Evolutionary conservation across 2,888 invertebrate species (phyloP), one percentile per base, ranked within the genome.

Genomic region (Flabesymbios commensalis): DNA sequence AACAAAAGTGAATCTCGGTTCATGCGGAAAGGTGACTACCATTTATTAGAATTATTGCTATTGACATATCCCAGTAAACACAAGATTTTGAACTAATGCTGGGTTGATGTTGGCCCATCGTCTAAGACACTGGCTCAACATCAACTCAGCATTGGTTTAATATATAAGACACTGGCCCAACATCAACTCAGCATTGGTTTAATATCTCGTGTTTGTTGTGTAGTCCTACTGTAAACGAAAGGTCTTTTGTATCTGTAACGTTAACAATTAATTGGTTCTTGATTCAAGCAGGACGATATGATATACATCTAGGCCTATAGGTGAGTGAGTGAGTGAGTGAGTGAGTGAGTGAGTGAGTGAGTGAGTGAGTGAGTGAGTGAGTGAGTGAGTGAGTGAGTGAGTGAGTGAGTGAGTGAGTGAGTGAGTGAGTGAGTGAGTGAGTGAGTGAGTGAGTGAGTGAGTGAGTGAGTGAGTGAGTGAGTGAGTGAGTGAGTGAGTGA

Each of bases 21-120:
- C 68, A 72, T 85, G 64, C 72, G 85, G 47, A 84, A 84, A 78
- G 85, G 85, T 80, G 55, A 51, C 10, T 14, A 10, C 19, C 14
- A 1, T 45, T 45, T 14, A n/a, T 51, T 45, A 14, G 10, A 10
- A 45, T 17, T 49, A 49, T 52, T 33, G 31, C 5, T 3, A n/a
- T 24, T 10, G 4, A 49, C 22, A 10, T 26, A 49, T 49, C 19
- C 22, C 22, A 19, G 7, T 14, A 14, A 45, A 22, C 28, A 14
- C 2, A 2, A n/a, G n/a, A n/a, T n/a, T n/a, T n/a, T n/a, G n/a
- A n/a, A n/a, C n/a, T n/a, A n/a, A n/a, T n/a, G n/a, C n/a, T n/a
- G n/a, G n/a, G n/a, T n/a, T n/a, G n/a, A n/a, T n/a, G n/a, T n/a
- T n/a, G n/a, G n/a, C n/a, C n/a, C n/a, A n/a, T n/a, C n/a, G n/a